Percentiles rank a stretch among this genome's conserved stretches.
phyloP scores from a whole-genome alignment of 2,888 invertebrate genomes.

The Drosophila leonis region DNA sequence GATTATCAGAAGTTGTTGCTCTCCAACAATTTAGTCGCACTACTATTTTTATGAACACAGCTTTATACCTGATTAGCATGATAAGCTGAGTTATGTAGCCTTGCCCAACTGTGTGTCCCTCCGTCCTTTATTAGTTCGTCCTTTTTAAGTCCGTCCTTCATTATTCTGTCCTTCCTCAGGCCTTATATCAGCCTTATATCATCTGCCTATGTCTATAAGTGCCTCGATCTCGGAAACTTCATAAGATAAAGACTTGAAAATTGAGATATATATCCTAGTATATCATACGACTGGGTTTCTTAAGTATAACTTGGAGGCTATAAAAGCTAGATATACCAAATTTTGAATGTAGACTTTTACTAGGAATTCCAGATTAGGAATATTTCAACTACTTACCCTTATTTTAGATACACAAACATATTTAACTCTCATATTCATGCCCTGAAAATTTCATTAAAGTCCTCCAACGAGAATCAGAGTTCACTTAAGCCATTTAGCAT shows the following conservation, averaged over 20 bases:
- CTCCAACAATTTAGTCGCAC: too few species aligned
- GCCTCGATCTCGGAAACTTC: neutral
- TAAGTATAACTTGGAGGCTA: neutral
- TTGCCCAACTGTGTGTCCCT: neutral
- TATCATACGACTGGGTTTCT: too few species aligned
- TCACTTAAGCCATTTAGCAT: neutral
- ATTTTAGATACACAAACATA: neutral
- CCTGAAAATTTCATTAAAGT: neutral
- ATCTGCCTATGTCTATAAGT: neutral
- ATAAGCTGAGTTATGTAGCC: neutral
- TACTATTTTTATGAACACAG: too few species aligned
- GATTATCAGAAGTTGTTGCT: too few species aligned
- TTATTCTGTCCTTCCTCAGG: neutral
- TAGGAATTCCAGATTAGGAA: too few species aligned
- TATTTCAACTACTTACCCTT: neutral
- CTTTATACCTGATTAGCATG: too few species aligned
- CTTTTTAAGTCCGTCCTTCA: neutral
- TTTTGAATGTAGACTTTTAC: neutral
- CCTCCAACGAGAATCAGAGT: too few species aligned
- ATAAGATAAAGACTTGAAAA: too few species aligned
- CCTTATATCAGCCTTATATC: neutral
- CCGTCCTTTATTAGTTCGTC: neutral
- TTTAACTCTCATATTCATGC: neutral
- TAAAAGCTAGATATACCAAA: too few species aligned
- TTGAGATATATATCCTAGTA: too few species aligned